Conservation (phyloP, 2,113 vertebrate genomes). For the Prietella phreatophila region DNA sequence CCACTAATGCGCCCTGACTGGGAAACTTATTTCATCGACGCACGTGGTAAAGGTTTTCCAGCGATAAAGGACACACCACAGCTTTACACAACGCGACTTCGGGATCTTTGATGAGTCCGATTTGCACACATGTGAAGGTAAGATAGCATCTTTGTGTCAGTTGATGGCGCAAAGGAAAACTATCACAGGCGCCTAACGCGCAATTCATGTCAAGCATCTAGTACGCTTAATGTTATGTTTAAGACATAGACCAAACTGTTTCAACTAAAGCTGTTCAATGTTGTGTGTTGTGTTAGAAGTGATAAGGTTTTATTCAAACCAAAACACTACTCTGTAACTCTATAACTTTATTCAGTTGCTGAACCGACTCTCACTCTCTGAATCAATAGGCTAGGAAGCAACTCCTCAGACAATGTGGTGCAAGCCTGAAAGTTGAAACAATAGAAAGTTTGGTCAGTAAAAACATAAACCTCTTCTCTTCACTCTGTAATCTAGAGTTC, state of each 20-base stretch:
- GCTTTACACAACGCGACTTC: neutral
- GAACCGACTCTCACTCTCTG: neutral
- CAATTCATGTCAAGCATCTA: neutral
- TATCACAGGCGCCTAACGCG: neutral
- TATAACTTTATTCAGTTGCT: neutral
- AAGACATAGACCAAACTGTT: neutral
- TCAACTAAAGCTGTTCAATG: neutral
- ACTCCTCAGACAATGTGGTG: neutral
- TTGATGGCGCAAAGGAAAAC: neutral
- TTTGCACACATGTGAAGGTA: slow-evolving; percentile 54
- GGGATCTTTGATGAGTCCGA: slow-evolving; percentile 47
- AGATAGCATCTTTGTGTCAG: neutral
- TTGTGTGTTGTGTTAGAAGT: neutral
- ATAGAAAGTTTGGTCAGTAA: neutral
- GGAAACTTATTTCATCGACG: slow-evolving; percentile 20
- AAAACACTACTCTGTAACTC: neutral
- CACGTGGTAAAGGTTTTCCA: slow-evolving; percentile 28
- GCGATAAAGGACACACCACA: slow-evolving; percentile 17
- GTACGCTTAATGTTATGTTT: neutral
- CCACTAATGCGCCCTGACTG: slow-evolving; percentile 40
- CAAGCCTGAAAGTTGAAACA: neutral
- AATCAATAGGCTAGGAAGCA: neutral
- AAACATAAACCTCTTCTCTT: neutral
- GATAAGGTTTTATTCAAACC: neutral
- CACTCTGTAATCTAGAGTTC: neutral